Conservation (phyloP, 1,140 invertebrate species). For the Apis dorsata region DNA sequence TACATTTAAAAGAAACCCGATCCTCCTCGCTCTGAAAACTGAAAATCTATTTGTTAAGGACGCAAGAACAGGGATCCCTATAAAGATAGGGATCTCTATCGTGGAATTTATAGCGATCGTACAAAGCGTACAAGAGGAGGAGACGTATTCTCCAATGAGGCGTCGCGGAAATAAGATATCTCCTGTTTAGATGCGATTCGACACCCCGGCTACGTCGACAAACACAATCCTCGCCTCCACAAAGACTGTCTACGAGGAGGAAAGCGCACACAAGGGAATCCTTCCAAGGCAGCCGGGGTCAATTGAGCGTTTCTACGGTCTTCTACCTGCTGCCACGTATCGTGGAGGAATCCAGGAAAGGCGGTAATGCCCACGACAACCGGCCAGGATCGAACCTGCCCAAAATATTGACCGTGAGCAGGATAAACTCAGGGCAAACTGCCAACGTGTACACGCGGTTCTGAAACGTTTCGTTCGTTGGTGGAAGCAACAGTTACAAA, state of each 20-base stretch:
- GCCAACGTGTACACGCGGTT: conserved; percentile 40
- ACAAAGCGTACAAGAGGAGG: neutral
- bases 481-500: conserved; percentile 68
- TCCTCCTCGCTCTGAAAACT: no score
- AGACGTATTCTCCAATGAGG: conserved; percentile 45
- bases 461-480: neutral
- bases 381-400: conserved; percentile 55
- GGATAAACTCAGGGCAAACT: conserved; percentile 33
- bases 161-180: conserved; percentile 65
- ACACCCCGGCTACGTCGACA: conserved; percentile 40
- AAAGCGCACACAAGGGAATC: conserved; percentile 57
- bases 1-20: conserved; percentile 10
- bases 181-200: conserved; percentile 62
- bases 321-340: conserved; percentile 58
- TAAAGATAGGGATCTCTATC: conserved; percentile 35
- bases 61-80: conserved; percentile 22
- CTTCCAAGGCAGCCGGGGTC: conserved; percentile 38
- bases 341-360: conserved; percentile 54
- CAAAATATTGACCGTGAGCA: conserved; percentile 73
- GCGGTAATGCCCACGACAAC: conserved; percentile 59
- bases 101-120: conserved; percentile 31
- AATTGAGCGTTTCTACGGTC: conserved; percentile 60
- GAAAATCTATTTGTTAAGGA: conserved; percentile 36
- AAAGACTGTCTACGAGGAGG: conserved; percentile 53
- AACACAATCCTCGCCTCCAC: conserved; percentile 71